Base-by-base conservation (phyloP, 2,113 vertebrate species). In the Xyrauchen texanus region DNA sequence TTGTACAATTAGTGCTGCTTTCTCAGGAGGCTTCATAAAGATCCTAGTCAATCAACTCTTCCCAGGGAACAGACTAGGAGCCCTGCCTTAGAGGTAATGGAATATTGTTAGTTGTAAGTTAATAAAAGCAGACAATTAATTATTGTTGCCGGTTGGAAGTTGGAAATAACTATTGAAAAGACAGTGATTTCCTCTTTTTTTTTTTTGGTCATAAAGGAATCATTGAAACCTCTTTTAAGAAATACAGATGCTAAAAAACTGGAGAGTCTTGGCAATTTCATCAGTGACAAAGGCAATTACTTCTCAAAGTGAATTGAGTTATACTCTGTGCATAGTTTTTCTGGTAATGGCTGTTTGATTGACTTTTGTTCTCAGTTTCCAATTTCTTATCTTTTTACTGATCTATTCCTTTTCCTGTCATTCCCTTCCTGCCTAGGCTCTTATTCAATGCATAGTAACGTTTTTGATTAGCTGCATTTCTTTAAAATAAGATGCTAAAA, bases 121-220 rank as follows among this genome's bases (percentile, higher is more conserved):
- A 74, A 80, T 84, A 84, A 80, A 77, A 71, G 71, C 47, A 55
- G 21, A 52, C 78, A 78, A 81, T 85, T 63, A 85, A 71, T 82
- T 81, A 83, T 78, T 46, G 52, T 8, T 66, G 78, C 64, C 61
- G 64, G 61, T 52, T 77, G 7, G 51, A 80, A 67, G 64, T 79
- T 77, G 63, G 55, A 65, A 79, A 77, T 52, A 70, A 60, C 82
- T 75, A 46, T 13, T 47, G 70, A 69, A 77, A 84, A 77, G 47
- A 55, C 68, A 70, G 77, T 12, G 81, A 80, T 79, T 69, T 83
- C 68, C 65, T 75, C 51, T 34, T 70, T 62, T 78, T 64, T 67
- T 55, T 60, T 65, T 12, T 69, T 81, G 62, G 61, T 55, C 77
- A 71, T 47, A 55, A 69, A 71, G 47, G 7, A 61, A 63, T 53